Evolutionary conservation across 2,113 vertebrate genomes (phyloP).

Genomic region (Trochalopteron elliotii): DNA sequence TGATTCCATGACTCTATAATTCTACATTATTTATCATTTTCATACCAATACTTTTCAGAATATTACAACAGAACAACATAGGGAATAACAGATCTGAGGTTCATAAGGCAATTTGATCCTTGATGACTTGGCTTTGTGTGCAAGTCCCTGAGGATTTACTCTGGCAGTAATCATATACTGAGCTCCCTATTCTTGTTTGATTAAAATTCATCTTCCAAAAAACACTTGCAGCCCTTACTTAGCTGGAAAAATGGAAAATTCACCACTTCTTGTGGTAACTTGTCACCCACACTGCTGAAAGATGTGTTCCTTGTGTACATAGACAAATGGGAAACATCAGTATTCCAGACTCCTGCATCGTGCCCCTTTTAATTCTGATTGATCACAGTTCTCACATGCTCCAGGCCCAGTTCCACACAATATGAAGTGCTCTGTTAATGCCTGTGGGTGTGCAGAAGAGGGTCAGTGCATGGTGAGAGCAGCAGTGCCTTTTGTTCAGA

Average conservation of each 20-base stretch:
- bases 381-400: not conserved
- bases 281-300: not conserved
- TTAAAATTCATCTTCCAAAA: conserved; percentile 6
- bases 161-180: not conserved
- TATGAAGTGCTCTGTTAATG: rapidly evolving
- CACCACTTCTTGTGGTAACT: not conserved
- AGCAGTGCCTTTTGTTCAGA: not conserved
- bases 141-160: not conserved
- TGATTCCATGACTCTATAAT: not conserved
- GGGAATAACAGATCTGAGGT: not conserved
- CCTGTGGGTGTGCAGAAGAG: not conserved
- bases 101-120: not conserved
- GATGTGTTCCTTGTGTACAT: not conserved
- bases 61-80: not conserved
- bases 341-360: not conserved
- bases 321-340: not conserved
- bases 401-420: not conserved
- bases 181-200: not conserved
- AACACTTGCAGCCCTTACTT: not conserved
- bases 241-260: conserved; percentile 5
- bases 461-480: not conserved
- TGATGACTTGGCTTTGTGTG: conserved; percentile 5
- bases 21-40: not conserved
- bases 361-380: not conserved
- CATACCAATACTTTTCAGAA: not conserved